These are phyloP conservation scores for Drosophila mayaguana DNA, from an alignment of 2,888 invertebrate genomes.

Conservation along the genomic window DNA sequence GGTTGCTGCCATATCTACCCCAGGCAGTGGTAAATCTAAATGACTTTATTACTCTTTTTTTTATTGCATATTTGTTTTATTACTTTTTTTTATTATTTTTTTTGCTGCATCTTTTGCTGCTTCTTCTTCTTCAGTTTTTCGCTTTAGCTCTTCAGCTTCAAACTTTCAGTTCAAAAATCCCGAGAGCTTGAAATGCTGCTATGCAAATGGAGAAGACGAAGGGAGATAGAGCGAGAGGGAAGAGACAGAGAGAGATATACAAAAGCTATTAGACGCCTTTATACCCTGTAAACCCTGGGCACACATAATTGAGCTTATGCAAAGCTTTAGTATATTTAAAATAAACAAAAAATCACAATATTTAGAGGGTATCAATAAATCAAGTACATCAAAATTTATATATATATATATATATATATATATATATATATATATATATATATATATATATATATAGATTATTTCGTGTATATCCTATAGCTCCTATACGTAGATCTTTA, in stretches of 20 bases:
- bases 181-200: constrained; percentile 48
- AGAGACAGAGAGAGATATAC: neutral
- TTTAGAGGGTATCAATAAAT: no score
- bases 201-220: constrained; percentile 28
- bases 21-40: constrained; percentile 78
- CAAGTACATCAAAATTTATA: no score
- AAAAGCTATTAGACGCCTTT: no score
- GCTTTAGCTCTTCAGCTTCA: constrained; percentile 66
- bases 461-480: no score
- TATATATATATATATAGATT: no score
- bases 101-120: constrained; percentile 20
- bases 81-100: constrained; percentile 6
- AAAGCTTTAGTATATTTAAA: no score
- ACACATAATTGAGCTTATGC: no score
- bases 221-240: neutral
- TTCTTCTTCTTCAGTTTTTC: constrained; percentile 8
- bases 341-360: no score
- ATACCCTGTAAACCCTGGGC: no score
- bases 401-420: no score
- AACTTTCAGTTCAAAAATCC: constrained; percentile 78
- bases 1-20: constrained; percentile 69
- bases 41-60: constrained; percentile 72
- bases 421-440: no score
- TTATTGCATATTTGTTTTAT: constrained; percentile 52
- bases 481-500: no score